A percentile compares a stretch with the other conserved stretches of the same genome.
Evolutionary conservation across 92 coral and sea anemone species (phyloP).

Genomic region (Phenganax subtilis): DNA sequence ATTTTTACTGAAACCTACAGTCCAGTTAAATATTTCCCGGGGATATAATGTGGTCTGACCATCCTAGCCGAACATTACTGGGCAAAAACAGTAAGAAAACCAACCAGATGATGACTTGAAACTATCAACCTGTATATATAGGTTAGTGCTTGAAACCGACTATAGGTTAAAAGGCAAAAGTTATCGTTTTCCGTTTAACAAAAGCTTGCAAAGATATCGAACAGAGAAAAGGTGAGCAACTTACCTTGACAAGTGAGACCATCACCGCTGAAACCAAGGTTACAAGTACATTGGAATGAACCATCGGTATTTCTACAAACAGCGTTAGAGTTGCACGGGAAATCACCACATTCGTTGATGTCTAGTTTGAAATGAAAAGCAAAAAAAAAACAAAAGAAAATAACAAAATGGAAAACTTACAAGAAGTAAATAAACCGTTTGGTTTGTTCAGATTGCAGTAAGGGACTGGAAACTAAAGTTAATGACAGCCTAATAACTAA

Average conservation of each 20-base stretch:
- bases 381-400: background rate
- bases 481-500: too few species aligned
- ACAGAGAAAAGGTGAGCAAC: background rate
- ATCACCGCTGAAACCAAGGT: slow-evolving; percentile 73
- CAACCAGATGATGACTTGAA: too few species aligned
- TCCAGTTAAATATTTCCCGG: too few species aligned
- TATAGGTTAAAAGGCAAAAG: too few species aligned
- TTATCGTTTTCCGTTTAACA: too few species aligned
- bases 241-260: slow-evolving; percentile 74
- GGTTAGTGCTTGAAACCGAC: too few species aligned
- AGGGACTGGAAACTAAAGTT: background rate
- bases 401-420: background rate
- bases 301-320: slow-evolving; percentile 83
- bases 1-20: too few species aligned
- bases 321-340: slow-evolving; percentile 69
- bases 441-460: background rate
- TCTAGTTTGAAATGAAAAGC: slow-evolving; percentile 28
- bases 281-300: slow-evolving; percentile 81
- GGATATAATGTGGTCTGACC: too few species aligned
- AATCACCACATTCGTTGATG: slow-evolving; percentile 49
- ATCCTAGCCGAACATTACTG: too few species aligned
- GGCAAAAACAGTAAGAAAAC: too few species aligned
- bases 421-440: background rate
- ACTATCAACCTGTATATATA: too few species aligned
- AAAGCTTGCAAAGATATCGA: background rate